phyloP scores from a whole-genome alignment of 2,797 vertebrate species.

The Bufotes viridis region DNA sequence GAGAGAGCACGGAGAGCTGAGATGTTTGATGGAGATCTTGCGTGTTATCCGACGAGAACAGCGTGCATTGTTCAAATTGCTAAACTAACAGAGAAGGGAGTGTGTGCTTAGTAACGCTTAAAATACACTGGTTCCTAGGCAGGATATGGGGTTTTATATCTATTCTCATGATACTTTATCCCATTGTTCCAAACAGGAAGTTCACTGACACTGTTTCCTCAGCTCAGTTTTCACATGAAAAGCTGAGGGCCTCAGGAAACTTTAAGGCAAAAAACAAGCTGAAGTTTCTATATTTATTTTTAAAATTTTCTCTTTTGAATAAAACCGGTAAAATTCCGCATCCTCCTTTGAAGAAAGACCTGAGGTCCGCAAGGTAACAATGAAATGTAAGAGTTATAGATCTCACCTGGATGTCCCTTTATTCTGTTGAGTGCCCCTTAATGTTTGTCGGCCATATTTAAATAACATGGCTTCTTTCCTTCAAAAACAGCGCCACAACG shows the following conservation, averaged over 20 bases:
- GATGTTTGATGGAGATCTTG: conserved; percentile 5
- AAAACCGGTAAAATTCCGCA: neutral
- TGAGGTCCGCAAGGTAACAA: neutral
- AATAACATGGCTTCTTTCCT: too few relatives aligned
- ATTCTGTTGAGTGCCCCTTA: neutral
- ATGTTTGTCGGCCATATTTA: too few relatives aligned
- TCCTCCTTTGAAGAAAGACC: neutral
- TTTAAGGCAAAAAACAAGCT: neutral
- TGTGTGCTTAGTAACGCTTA: conserved; percentile 41
- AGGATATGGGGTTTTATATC: conserved; percentile 30
- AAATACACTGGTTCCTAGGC: conserved; percentile 31
- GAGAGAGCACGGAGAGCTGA: neutral
- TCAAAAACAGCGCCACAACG: too few relatives aligned
- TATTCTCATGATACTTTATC: conserved; percentile 49
- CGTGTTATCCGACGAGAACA: conserved; percentile 24
- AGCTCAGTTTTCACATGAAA: conserved; percentile 1
- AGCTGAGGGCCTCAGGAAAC: neutral
- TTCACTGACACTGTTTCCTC: conserved; percentile 4
- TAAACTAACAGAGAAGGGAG: conserved; percentile 3
- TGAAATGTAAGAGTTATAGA: neutral
- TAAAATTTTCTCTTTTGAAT: neutral
- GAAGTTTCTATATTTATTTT: conserved; percentile 4
- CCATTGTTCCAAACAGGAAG: conserved; percentile 51
- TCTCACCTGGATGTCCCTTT: neutral
- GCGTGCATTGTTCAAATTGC: conserved; percentile 24